Base-by-base conservation (phyloP, 2,113 vertebrate species). In the Psammodynastes pulverulentus region DNA sequence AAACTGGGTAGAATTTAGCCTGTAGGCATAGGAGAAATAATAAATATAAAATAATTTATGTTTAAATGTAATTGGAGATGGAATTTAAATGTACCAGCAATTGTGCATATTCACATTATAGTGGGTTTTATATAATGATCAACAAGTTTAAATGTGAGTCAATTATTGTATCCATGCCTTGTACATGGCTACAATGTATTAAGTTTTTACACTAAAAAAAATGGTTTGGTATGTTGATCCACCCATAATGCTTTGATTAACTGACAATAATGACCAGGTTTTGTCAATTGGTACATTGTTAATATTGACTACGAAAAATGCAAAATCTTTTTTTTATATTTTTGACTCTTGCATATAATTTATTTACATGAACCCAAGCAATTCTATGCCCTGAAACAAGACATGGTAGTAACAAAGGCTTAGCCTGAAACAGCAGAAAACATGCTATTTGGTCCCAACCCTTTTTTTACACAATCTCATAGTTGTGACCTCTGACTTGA, bases 371-470 rank as follows among this genome's bases (percentile, higher is more conserved):
- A 79, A 79, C 7, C 72, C 72, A 79, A 79, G 34, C 72, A 79
- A 39, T 43, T 43, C 72, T 79, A 9, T 79, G 34, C 19, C 15
- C 17, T 79, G 34, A 79, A 43, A 9, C 34, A n/a, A 92, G 86
- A 89, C 93, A 96, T 96, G 95, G 93, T 93, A 92, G 86, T n/a
- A 94, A 15, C 93, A 90, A 94, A 97, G 97, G 88, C 93, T 92
- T 96, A 97, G 89, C 84, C 89, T 58, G 87, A 93, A 96, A 95
- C 94, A 96, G 95, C 95, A 95, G 91, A 90, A 96, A 97, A 96
- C 92, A 95, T 95, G 94, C 96, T 95, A 49, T 56, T 1, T 91
- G 84, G 93, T 53, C 95, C 94, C 17, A n/a, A 4, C 5, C 6
- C 6, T 34, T 49, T 49, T 54, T 79, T 43, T 21, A 79, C 39